Evolutionary conservation across 2,888 invertebrate genomes (phyloP).

Genomic region (Chaitophorus viminalis): DNA sequence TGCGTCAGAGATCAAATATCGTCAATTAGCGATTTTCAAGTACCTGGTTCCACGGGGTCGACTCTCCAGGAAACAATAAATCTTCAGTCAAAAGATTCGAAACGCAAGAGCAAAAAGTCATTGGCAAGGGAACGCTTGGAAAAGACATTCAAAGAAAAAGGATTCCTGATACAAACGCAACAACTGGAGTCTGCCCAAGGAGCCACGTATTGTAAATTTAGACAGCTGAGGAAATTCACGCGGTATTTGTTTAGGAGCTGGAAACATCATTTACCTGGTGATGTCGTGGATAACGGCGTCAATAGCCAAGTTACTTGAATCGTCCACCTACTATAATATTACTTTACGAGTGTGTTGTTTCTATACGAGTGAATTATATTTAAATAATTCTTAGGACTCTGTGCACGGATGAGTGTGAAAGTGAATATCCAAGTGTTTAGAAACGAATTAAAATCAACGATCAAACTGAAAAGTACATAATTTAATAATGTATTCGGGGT

Average conservation of each 20-base stretch:
- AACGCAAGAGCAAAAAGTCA: slow-evolving; percentile 81
- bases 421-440: not conserved
- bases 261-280: slow-evolving; percentile 91
- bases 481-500: not conserved
- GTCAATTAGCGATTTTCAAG: slow-evolving; percentile 13
- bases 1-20: slow-evolving; percentile 72
- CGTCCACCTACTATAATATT: not conserved
- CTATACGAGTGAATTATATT: not conserved
- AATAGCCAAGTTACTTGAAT: slow-evolving; percentile 47
- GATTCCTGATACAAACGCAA: slow-evolving; percentile 92
- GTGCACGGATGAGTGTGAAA: not conserved
- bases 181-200: slow-evolving; percentile 92
- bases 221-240: slow-evolving; percentile 90
- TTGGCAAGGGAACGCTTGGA: slow-evolving; percentile 87
- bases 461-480: not conserved
- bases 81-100: slow-evolving; percentile 55
- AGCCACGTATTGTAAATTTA: slow-evolving; percentile 92
- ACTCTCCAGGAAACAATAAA: slow-evolving; percentile 28
- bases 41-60: slow-evolving; percentile 7
- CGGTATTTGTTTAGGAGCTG: slow-evolving; percentile 90
- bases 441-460: slow-evolving; percentile 3
- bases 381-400: slow-evolving; percentile 15
- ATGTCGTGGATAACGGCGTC: slow-evolving; percentile 67
- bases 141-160: slow-evolving; percentile 92
- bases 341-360: slow-evolving; percentile 18